Evolutionary conservation across 2,113 vertebrate genomes (phyloP), one percentile per base, ranked within the genome.

Genomic region (Tyto alba): DNA sequence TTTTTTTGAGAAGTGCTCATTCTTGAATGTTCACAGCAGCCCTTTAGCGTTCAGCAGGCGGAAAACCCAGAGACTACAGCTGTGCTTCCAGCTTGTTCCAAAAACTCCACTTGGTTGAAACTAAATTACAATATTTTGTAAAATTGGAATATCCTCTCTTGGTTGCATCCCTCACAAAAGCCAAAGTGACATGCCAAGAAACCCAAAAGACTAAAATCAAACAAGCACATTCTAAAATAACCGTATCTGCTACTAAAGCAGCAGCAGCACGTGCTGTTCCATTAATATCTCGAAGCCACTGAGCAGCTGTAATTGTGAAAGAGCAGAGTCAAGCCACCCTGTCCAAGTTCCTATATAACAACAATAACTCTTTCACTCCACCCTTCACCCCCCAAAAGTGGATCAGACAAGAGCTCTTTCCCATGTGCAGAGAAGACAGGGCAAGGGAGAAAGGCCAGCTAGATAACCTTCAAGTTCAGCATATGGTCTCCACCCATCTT

Each of bases 31-130:
- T 93, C 83, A 76, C 40, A 93, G 93, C 55, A 93, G 72, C n/a
- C 20, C 43, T 90, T 93, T 36, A 63, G 60, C 0, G 2, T 84
- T 90, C 85, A 83, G 90, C 60, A 83, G 63, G 85, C 80, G 14
- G 91, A 93, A 94, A 92, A 92, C 76, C 62, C 84, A 92, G 83
- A 92, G 90, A 55, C 89, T 95, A 96, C 92, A 96, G 94, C 83
- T 97, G 95, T 90, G 88, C 68, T 79, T 89, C 62, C 64, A 84
- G 83, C 72, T 74, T 64, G 83, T 96, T 96, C 90, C 88, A 93
- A 96, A 87, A 93, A 45, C 68, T 81, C 76, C 56, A 48, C 87
- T 92, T 68, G 80, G 73, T 63, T 85, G 76, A 75, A 91, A 68
- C 81, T 78, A 89, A 95, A 96, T 97, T 81, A 92, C 69, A 87